phyloP scores from a whole-genome alignment of 2,888 invertebrate species.

The Creontiades dilutus region DNA sequence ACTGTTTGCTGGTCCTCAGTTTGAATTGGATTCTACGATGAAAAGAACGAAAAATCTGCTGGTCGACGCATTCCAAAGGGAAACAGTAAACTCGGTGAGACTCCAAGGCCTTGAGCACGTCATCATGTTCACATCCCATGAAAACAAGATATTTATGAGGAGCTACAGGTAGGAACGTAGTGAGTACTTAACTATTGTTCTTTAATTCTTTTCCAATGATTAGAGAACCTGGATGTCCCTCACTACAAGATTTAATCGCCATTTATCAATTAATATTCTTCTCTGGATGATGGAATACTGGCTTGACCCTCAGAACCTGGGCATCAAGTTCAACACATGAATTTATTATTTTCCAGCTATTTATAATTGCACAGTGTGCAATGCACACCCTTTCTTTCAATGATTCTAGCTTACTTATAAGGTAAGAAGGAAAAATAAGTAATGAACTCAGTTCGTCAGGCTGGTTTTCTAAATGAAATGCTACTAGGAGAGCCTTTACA shows the following conservation, averaged over 20 bases:
- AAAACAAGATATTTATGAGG: conserved; percentile 88
- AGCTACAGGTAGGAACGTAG: conserved; percentile 81
- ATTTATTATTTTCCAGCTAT: no score
- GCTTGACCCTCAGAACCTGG: no score
- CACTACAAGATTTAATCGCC: conserved; percentile 77
- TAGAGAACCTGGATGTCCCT: conserved; percentile 80
- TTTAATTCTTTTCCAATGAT: conserved; percentile 78
- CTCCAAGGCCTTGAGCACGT: conserved; percentile 97
- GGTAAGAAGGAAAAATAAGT: no score
- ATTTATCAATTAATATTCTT: no score
- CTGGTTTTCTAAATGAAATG: no score
- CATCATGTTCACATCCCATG: conserved; percentile 91
- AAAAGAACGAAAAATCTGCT: conserved; percentile 92
- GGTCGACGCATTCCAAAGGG: conserved; percentile 94
- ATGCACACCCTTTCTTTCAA: no score
- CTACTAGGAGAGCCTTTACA: no score
- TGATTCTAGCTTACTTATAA: no score
- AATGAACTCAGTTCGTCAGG: no score
- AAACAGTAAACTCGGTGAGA: conserved; percentile 88
- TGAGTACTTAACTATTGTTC: not conserved
- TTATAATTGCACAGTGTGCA: no score
- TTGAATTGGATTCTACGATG: conserved; percentile 90
- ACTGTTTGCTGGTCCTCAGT: conserved; percentile 93
- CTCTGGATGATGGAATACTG: no score
- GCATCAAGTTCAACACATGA: no score